Percentiles rank a stretch among this genome's conserved stretches.
phyloP scores from a whole-genome alignment of 92 coral and sea anemone genomes.

The Parazoanthus swiftii region DNA sequence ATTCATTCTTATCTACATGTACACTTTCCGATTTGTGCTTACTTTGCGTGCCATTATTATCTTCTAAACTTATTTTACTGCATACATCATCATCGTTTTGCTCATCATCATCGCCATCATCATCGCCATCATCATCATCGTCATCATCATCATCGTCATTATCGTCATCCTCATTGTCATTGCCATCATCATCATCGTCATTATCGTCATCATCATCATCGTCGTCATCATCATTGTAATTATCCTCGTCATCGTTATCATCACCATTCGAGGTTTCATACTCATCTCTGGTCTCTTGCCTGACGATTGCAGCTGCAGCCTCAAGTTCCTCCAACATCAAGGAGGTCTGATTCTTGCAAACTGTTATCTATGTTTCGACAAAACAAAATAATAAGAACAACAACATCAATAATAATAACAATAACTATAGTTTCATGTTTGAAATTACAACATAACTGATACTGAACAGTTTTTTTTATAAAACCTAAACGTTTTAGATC shows the following conservation, averaged over 20 bases:
- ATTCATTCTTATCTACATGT: too few relatives aligned
- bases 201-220: background rate
- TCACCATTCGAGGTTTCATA: background rate
- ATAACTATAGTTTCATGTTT: background rate
- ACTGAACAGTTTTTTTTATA: too few relatives aligned
- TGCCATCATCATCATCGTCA: background rate
- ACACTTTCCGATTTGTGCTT: background rate
- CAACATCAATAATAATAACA: background rate
- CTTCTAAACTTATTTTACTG: background rate
- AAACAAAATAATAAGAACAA: background rate
- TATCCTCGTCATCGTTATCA: background rate
- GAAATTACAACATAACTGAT: too few relatives aligned
- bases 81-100: background rate
- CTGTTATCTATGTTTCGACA: background rate
- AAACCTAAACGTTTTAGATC: too few relatives aligned
- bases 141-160: background rate
- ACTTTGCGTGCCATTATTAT: background rate
- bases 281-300: background rate
- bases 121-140: background rate
- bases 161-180: background rate
- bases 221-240: background rate
- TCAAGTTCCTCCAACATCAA: conserved; percentile 5
- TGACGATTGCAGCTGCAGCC: background rate
- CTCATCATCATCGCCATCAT: background rate
- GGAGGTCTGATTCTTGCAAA: background rate